phyloP scores from a whole-genome alignment of 2,888 invertebrate species.

The Andricus quercusramuli region DNA sequence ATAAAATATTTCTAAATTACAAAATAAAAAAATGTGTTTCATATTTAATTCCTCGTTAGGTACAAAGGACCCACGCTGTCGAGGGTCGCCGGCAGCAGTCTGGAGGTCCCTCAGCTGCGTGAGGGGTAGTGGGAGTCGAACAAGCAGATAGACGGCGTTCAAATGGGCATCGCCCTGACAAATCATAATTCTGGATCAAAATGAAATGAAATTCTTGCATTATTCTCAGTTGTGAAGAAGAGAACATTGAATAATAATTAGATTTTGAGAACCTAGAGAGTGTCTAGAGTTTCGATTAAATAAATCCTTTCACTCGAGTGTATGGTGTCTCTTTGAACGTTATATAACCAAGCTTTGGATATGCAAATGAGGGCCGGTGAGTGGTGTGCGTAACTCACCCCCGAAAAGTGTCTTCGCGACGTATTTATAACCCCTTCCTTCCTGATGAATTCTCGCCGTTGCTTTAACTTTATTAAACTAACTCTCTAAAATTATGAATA shows the following conservation, averaged over 20 bases:
- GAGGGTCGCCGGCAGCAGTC: no score
- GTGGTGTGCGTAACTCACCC: slow-evolving; percentile 70
- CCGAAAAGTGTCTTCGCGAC: slow-evolving; percentile 70
- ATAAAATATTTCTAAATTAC: no score
- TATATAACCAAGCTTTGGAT: slow-evolving; percentile 72
- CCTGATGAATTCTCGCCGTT: slow-evolving; percentile 69
- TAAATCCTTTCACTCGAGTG: not conserved
- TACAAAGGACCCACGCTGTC: no score
- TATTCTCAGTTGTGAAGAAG: no score
- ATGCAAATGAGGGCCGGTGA: slow-evolving; percentile 71
- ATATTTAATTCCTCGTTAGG: no score
- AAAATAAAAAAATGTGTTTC: no score
- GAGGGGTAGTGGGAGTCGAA: no score
- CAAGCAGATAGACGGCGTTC: no score
- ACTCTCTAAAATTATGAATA: slow-evolving; percentile 66
- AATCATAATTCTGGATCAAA: no score
- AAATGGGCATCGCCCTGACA: no score
- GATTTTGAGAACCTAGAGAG: not conserved
- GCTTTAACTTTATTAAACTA: slow-evolving; percentile 70
- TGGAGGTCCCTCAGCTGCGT: no score
- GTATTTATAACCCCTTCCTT: slow-evolving; percentile 76
- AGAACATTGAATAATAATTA: not conserved
- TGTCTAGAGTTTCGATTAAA: not conserved
- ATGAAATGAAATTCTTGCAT: no score
- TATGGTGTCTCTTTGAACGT: slow-evolving; percentile 52